phyloP scores from a whole-genome alignment of 2,797 vertebrate genomes.

The Harpagifer antarcticus region DNA sequence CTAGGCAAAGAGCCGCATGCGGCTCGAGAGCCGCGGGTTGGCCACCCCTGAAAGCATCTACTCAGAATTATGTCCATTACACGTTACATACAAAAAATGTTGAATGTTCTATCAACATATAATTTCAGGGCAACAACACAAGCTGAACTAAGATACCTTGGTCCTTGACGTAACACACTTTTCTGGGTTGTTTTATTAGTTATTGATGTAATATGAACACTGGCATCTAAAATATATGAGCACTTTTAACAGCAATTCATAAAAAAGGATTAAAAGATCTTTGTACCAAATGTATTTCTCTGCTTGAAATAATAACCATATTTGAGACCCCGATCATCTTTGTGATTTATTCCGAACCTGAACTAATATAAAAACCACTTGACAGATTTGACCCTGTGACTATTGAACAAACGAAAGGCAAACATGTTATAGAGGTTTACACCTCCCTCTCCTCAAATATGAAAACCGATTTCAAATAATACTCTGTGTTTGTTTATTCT shows the following conservation, averaged over 20 bases:
- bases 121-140: background rate
- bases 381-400: background rate
- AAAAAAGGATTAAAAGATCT: background rate
- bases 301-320: background rate
- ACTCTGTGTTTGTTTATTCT: constrained; percentile 21
- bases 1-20: too few species aligned
- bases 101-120: background rate
- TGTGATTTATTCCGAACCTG: background rate
- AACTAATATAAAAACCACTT: background rate
- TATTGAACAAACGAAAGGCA: background rate
- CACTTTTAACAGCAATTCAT: too few species aligned
- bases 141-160: background rate
- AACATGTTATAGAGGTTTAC: background rate
- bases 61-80: background rate
- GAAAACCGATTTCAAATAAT: constrained; percentile 13
- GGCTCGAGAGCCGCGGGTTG: too few species aligned
- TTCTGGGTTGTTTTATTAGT: background rate
- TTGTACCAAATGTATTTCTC: constrained; percentile 11
- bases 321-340: background rate
- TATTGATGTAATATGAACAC: background rate
- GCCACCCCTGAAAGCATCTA: too few species aligned
- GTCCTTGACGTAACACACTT: background rate
- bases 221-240: background rate
- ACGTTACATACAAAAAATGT: background rate
- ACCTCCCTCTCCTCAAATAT: constrained; percentile 1